phyloP scores from a whole-genome alignment of 1,140 invertebrate species.

The Meloidogyne floridensis region DNA sequence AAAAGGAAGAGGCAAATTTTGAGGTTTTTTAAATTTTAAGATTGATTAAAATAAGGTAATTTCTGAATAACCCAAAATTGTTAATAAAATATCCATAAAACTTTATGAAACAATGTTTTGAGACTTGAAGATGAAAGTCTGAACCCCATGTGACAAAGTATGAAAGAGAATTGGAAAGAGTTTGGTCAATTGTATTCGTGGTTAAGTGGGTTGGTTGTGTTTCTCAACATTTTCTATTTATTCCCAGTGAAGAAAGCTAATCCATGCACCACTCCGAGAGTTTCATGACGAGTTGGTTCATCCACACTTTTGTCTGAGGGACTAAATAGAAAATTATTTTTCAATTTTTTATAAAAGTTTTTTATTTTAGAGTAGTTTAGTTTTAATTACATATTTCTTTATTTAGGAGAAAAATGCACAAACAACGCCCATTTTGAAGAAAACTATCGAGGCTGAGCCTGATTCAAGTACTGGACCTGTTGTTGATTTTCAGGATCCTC shows the following conservation, averaged over 20 bases:
- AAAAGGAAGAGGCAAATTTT: constrained; percentile 10
- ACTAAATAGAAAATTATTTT: not conserved
- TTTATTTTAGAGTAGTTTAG: too few relatives aligned
- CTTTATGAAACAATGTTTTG: too few relatives aligned
- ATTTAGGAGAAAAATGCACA: not conserved
- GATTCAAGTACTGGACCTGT: constrained; percentile 29
- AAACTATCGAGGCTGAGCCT: constrained; percentile 17
- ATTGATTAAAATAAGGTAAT: not conserved
- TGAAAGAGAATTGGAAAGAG: not conserved
- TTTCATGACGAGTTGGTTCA: not conserved
- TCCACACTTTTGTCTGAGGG: not conserved
- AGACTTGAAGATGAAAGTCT: too few relatives aligned
- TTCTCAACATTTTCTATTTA: not conserved
- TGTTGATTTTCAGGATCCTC: constrained; percentile 55
- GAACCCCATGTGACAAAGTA: not conserved
- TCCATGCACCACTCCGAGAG: not conserved
- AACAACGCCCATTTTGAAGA: not conserved
- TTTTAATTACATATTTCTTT: not conserved
- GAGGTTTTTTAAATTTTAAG: not conserved
- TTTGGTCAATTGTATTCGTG: not conserved
- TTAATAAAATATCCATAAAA: not conserved
- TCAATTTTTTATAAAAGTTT: too few relatives aligned
- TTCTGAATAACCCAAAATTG: not conserved
- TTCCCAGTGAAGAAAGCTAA: not conserved
- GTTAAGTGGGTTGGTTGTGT: not conserved